Conservation (phyloP, 1,140 invertebrate genomes). For the Rhynchophorus ferrugineus region DNA sequence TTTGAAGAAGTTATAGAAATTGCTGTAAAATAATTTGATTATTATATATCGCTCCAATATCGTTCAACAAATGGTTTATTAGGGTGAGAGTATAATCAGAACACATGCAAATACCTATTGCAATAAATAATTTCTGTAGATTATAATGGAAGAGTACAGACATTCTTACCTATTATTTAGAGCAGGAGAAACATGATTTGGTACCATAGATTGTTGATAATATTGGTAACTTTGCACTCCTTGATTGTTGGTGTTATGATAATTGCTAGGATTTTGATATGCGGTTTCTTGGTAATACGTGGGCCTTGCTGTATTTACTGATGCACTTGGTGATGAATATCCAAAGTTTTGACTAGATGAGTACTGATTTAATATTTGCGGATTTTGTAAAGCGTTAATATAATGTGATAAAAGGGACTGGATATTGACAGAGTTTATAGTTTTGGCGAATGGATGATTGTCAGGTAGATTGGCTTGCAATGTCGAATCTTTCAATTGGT, state of each 20-base stretch:
- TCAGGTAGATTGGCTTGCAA: slow-evolving; percentile 48
- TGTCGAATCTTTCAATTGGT: slow-evolving; percentile 45
- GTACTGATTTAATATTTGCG: slow-evolving; percentile 13
- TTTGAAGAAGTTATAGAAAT: no score
- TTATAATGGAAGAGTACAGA: no score
- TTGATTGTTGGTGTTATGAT: not conserved
- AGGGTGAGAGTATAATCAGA: no score
- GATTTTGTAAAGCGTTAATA: slow-evolving; percentile 27
- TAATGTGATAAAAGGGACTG: slow-evolving; percentile 37
- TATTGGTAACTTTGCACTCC: not conserved
- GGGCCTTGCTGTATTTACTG: slow-evolving; percentile 33
- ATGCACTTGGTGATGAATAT: slow-evolving; percentile 29
- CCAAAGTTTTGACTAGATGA: not conserved
- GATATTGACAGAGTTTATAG: slow-evolving; percentile 47
- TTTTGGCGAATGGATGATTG: slow-evolving; percentile 45
- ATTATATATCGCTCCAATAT: no score
- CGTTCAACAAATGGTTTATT: no score
- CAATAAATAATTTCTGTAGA: no score
- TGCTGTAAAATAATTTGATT: no score
- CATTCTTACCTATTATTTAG: no score
- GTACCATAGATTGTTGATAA: slow-evolving; percentile 21
- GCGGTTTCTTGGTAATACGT: slow-evolving; percentile 25
- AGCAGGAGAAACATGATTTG: no score
- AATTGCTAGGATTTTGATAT: slow-evolving; percentile 18
- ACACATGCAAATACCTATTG: no score